Percentiles rank a stretch among this genome's conserved stretches.
These are phyloP conservation scores for Donacobius atricapilla DNA, from an alignment of 2,113 vertebrate species.

Conservation along the genomic window DNA sequence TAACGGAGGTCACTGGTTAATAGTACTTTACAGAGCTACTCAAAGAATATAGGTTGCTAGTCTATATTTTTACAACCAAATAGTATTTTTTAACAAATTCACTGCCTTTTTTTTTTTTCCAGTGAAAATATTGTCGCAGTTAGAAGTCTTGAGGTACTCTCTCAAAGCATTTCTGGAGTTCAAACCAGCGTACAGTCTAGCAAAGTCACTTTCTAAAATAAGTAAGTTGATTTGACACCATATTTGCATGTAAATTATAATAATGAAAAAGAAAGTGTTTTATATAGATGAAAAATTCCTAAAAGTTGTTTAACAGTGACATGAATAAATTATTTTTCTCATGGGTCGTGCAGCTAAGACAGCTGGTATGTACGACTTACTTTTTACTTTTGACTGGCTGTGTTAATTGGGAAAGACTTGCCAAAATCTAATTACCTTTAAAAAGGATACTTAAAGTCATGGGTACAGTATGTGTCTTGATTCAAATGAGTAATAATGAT, in stretches of 20 bases:
- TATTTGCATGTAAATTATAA: slow-evolving; percentile 13
- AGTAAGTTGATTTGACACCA: slow-evolving; percentile 27
- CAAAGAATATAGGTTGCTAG: not conserved
- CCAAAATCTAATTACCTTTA: slow-evolving; percentile 38
- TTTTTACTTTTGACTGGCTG: not conserved
- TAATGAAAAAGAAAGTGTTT: not conserved
- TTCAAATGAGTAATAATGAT: slow-evolving; percentile 36
- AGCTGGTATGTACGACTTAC: not conserved
- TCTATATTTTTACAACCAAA: not conserved
- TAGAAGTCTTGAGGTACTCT: slow-evolving; percentile 59
- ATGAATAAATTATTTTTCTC: not conserved
- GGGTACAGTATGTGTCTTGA: not conserved
- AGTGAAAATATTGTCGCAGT: slow-evolving; percentile 58
- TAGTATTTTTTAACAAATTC: slow-evolving; percentile 1
- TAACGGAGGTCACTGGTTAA: not conserved
- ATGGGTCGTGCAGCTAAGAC: not conserved
- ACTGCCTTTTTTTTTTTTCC: not conserved
- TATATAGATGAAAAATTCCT: not conserved
- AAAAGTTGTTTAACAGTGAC: not conserved
- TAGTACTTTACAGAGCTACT: not conserved
- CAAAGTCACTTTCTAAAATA: slow-evolving; percentile 65
- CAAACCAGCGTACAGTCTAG: slow-evolving; percentile 55
- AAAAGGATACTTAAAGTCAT: not conserved
- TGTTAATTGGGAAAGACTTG: slow-evolving; percentile 15
- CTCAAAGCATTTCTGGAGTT: slow-evolving; percentile 58